phyloP scores from a whole-genome alignment of 2,888 invertebrate species.

The Eremobia ochroleuca region DNA sequence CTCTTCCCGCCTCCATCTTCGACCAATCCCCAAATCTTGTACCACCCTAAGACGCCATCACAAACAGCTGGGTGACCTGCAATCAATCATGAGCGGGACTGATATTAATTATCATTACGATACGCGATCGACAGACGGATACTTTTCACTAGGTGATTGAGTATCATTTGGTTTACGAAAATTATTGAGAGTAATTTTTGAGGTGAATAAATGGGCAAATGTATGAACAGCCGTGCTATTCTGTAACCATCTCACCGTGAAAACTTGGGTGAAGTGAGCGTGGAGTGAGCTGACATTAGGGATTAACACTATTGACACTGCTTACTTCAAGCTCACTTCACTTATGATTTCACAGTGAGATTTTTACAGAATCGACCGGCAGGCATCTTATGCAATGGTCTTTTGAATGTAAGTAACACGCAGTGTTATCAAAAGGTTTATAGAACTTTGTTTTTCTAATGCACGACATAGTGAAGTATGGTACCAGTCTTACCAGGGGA shows the following conservation, averaged over 20 bases:
- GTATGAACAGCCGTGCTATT: too few relatives aligned
- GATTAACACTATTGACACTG: too few relatives aligned
- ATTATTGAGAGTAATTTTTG: slow-evolving; percentile 46
- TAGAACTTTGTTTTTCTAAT: not conserved
- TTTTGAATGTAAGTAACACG: not conserved
- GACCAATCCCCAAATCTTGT: slow-evolving; percentile 56
- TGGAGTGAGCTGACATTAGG: too few relatives aligned
- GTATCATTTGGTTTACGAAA: slow-evolving; percentile 34
- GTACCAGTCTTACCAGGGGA: not conserved
- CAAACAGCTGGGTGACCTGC: slow-evolving; percentile 75
- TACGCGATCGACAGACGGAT: slow-evolving; percentile 66
- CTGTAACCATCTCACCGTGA: too few relatives aligned
- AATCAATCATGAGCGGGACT: slow-evolving; percentile 79
- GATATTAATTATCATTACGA: slow-evolving; percentile 80
- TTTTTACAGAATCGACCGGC: too few relatives aligned
- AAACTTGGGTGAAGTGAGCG: too few relatives aligned
- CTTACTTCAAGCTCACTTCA: too few relatives aligned
- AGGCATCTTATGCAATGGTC: not conserved
- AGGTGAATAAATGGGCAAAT: slow-evolving; percentile 11
- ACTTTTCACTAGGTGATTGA: slow-evolving; percentile 58
- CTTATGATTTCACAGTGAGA: too few relatives aligned
- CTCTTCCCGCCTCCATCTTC: slow-evolving; percentile 22
- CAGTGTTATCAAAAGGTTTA: not conserved
- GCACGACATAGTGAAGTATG: not conserved
- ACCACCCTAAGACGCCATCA: slow-evolving; percentile 72